Evolutionary conservation across 2,888 invertebrate genomes (phyloP), one percentile per base, ranked within the genome.

Genomic region (Pseudanteris insignis): DNA sequence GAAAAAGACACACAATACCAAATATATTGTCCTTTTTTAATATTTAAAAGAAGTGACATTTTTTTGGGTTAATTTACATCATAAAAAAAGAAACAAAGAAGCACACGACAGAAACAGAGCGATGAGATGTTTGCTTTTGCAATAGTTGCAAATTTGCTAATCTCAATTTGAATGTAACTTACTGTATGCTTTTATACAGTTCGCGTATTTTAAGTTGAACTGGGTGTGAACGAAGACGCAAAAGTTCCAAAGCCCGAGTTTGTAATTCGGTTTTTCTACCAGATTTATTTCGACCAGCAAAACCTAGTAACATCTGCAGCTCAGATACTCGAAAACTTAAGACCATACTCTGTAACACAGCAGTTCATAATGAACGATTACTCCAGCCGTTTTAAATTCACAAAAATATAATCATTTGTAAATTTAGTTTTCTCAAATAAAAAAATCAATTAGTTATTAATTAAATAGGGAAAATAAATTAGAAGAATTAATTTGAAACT

Each of bases 211-310:
- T 88, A 43, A 84, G 81, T 67, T 85, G 84, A 53, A 87, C 81
- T 40, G 84, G 83, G 67, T 86, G 84, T 50, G 88, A 86, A 72
- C 86, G 84, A 63, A 84, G 83, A 72, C 86, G 85, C 55, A 92
- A 81, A 66, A 92, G 83, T 74, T 88, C 86, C 67, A 91, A 75
- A 57, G 91, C 89, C 72, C 92, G 84, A 60, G 85, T 84, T 81
- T 91, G 88, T 53, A 92, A 82, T 80, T 92, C 92, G 72, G 84
- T 86, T 83, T 93, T 93, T 74, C 90, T 84, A 64, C 92, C 92
- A 70, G 87, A 86, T 81, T 89, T 89, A 75, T 89, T 90, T 78
- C 88, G 85, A 68, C 90, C 90, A 70, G 90, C 89, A 81, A 86
- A 90, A 74, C 89, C 89, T 76, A 92, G 84, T 76, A 93, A 83